Percentiles rank a stretch among this genome's conserved stretches.
Evolutionary conservation across 2,797 vertebrate genomes (phyloP).

Genomic region (Onychomys torridus): DNA sequence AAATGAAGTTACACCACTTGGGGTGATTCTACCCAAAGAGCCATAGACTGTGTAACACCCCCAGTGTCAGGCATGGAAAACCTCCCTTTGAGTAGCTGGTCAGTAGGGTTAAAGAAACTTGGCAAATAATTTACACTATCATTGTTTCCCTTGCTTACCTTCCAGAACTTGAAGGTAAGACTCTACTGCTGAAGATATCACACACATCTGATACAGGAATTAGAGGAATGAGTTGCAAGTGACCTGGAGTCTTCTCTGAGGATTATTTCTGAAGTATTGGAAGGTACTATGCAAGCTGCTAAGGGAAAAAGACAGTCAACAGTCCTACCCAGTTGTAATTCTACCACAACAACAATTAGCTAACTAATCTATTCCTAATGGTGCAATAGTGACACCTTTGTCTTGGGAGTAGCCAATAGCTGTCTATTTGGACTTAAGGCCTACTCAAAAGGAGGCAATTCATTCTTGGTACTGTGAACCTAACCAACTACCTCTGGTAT

Average conservation of each 20-base stretch:
- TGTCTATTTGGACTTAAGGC: neutral
- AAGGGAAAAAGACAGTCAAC: neutral
- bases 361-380: neutral
- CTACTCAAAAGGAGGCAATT: neutral
- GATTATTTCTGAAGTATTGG: neutral
- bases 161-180: neutral
- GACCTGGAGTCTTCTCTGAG: neutral
- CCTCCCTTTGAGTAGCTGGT: neutral
- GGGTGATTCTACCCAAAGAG: neutral
- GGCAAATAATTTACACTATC: neutral
- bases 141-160: neutral
- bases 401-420: neutral
- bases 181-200: neutral
- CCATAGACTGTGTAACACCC: neutral
- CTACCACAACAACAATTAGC: neutral
- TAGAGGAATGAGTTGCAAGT: neutral
- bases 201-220: neutral
- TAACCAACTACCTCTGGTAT: neutral
- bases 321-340: neutral
- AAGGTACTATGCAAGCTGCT: neutral
- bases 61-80: neutral
- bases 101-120: neutral
- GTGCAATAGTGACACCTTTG: neutral
- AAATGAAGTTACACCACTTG: neutral
- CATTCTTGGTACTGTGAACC: neutral